Evolutionary conservation across 2,888 invertebrate species (phyloP).

Genomic region (Parnassius smintheus): DNA sequence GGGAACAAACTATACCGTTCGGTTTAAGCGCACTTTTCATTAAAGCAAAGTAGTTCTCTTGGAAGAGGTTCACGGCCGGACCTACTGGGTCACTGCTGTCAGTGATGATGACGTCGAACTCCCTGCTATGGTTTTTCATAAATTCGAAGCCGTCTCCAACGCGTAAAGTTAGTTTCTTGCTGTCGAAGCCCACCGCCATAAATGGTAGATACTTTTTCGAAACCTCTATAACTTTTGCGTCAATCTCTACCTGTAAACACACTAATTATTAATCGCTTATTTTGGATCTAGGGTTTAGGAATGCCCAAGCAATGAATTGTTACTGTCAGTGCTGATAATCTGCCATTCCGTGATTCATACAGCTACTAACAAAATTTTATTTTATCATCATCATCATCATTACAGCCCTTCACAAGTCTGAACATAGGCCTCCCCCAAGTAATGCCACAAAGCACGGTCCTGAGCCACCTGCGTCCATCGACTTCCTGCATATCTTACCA

Average conservation of each 20-base stretch:
- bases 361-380: too few relatives aligned
- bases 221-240: constrained; percentile 93
- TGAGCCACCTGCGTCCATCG: too few relatives aligned
- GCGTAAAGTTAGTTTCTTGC: constrained; percentile 90
- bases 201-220: constrained; percentile 94
- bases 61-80: constrained; percentile 85
- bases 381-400: too few relatives aligned
- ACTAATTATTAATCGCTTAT: background rate
- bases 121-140: constrained; percentile 90
- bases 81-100: constrained; percentile 99
- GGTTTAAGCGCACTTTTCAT: constrained; percentile 91
- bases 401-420: too few relatives aligned
- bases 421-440: too few relatives aligned
- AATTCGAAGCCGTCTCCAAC: constrained; percentile 98
- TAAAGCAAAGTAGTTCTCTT: constrained; percentile 90
- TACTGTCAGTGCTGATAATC: too few relatives aligned
- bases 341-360: too few relatives aligned
- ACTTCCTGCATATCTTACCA: too few relatives aligned
- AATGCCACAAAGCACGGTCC: too few relatives aligned
- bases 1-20: constrained; percentile 96
- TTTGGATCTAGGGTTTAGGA: too few relatives aligned
- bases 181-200: constrained; percentile 93
- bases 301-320: too few relatives aligned
- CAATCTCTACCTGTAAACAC: constrained; percentile 93
- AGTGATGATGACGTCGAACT: constrained; percentile 98